These are phyloP conservation scores for Thoracochromis brauschi DNA, from an alignment of 2,113 vertebrate species.

Conservation along the genomic window DNA sequence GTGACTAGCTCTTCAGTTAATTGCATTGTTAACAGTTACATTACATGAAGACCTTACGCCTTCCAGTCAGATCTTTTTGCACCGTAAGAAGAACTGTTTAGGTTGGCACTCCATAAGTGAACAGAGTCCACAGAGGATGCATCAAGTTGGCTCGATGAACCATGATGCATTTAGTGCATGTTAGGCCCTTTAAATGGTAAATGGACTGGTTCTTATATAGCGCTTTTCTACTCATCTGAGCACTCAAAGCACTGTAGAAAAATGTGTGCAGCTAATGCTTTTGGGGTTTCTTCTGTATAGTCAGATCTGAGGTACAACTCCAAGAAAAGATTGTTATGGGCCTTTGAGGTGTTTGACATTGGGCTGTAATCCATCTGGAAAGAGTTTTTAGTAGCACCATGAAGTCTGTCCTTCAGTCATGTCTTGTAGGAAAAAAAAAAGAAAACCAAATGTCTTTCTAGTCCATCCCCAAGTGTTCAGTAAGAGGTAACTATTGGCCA, in stretches of 20 bases:
- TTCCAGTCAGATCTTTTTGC: neutral
- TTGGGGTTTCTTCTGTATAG: neutral
- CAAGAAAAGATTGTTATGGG: neutral
- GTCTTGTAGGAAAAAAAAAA: neutral
- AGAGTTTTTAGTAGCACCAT: neutral
- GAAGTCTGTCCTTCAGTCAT: neutral
- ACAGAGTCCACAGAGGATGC: neutral
- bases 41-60: neutral
- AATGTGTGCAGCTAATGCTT: neutral
- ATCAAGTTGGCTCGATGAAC: neutral
- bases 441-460: neutral
- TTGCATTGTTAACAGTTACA: neutral
- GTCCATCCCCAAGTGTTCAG: slow-evolving; percentile 2
- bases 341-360: neutral
- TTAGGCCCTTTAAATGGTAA: neutral
- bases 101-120: neutral
- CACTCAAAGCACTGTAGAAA: neutral
- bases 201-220: too few species aligned
- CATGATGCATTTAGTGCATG: neutral
- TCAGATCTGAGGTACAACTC: neutral
- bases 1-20: neutral
- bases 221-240: too few species aligned
- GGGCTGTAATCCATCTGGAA: neutral
- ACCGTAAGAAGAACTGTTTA: neutral
- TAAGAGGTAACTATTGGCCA: slow-evolving; percentile 17